Conservation (phyloP, 2,888 invertebrate genomes). For the Caenorhabditis macrosperma region DNA sequence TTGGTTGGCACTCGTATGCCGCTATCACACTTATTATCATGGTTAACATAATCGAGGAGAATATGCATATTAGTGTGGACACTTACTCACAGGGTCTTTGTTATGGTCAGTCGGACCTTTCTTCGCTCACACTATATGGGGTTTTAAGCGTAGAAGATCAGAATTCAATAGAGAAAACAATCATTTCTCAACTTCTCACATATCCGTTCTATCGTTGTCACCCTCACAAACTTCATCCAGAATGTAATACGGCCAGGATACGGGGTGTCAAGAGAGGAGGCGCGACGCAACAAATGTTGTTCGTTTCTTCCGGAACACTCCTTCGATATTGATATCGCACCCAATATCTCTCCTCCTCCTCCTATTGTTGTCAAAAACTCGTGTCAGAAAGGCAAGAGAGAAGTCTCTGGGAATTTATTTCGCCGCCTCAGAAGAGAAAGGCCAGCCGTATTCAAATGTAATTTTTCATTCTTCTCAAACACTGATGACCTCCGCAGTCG, state of each 20-base stretch:
- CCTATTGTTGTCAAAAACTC: no score
- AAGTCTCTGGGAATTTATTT: conserved; percentile 29
- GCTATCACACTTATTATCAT: conserved; percentile 42
- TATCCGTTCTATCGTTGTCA: conserved; percentile 17
- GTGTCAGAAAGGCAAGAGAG: no score
- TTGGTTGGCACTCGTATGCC: conserved; percentile 6
- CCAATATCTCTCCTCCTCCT: background rate
- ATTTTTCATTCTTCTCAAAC: conserved; percentile 63
- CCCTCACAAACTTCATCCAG: conserved; percentile 1
- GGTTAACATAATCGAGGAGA: conserved; percentile 15
- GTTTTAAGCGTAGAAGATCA: background rate
- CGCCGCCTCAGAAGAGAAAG: conserved; percentile 20
- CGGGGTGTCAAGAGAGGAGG: conserved; percentile 48
- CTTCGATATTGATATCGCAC: background rate
- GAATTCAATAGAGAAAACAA: conserved; percentile 18
- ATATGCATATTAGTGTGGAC: conserved; percentile 7
- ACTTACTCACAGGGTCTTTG: no score
- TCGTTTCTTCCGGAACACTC: conserved; percentile 29
- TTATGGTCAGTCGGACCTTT: no score
- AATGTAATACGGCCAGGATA: conserved; percentile 38
- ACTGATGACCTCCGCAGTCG: conserved; percentile 59
- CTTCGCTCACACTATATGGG: no score
- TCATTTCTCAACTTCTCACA: conserved; percentile 41
- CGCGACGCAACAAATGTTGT: conserved; percentile 55
- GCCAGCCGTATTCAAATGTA: conserved; percentile 56